Base-by-base conservation (phyloP, 2,888 invertebrate genomes). In the Lasioglossum zephyrum region DNA sequence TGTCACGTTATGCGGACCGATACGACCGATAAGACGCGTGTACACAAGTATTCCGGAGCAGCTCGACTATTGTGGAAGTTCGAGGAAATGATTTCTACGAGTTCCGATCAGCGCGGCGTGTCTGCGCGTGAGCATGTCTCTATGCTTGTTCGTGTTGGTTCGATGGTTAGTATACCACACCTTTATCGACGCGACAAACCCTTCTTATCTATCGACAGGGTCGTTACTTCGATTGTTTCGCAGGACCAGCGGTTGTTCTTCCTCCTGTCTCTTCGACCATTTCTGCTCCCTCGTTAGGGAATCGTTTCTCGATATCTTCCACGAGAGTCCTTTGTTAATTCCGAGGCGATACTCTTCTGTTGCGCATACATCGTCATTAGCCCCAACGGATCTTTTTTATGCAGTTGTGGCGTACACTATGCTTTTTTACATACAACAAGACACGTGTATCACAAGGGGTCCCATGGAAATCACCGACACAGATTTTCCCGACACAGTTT, bases 21-120 rank as follows among this genome's bases (percentile, higher is more conserved):
- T 86, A 89, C 66, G 31, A 53, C 22, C 79, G 86, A 84, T 90
- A 84, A 81, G 70, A 60, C 76, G 86, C 77, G 78, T 89, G 79
- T 80, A 79, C 81, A 82, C 73, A 86, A 77, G 22, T 77, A 83
- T 63, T 79, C 53, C 66, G 39, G 31, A 74, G 44, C 63, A 31
- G 41, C 22, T 9, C 36, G 2, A n/a, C 26, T 41, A 18, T 49
- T 39, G 73, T 70, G 70, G 41, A 77, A 75, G 70, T 80, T 74
- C 72, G 8, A 84, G 66, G 69, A 70, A 89, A 87, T 79, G 74
- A 73, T 70, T 84, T 78, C 80, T 47, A 76, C 63, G 41, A 70
- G n/a, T 8, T 31, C 41, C 49, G 73, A 74, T 8, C 8, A 36
- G 66, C 11, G 31, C 31, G 11, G 31, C 18, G 16, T 18, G 6